phyloP scores from a whole-genome alignment of 2,113 vertebrate species.

The Motacilla alba region DNA sequence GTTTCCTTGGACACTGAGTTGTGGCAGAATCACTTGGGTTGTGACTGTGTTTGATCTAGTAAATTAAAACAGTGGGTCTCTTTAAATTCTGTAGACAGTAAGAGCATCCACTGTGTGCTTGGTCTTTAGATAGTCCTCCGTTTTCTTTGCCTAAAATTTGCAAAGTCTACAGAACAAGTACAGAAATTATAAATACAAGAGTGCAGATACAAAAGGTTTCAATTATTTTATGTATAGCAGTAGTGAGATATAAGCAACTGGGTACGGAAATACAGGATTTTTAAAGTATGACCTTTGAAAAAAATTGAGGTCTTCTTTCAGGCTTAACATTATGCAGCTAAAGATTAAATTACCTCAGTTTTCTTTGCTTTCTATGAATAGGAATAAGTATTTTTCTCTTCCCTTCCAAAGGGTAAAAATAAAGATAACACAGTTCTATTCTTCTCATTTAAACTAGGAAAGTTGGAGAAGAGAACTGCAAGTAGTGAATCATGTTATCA shows the following conservation, averaged over 20 bases:
- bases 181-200: not conserved
- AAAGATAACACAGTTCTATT: not conserved
- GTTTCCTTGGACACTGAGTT: not conserved
- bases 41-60: not conserved
- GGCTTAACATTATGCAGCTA: not conserved
- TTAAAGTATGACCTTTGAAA: not conserved
- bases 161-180: not conserved
- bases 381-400: slow-evolving; percentile 24
- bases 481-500: not conserved
- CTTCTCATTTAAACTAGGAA: not conserved
- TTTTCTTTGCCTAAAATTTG: not conserved
- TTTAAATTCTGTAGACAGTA: not conserved
- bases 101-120: not conserved
- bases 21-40: not conserved
- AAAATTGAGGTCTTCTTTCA: not conserved
- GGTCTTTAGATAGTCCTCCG: not conserved
- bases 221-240: not conserved
- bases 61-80: not conserved
- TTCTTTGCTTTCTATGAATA: not conserved
- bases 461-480: not conserved
- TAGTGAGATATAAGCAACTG: not conserved
- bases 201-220: not conserved
- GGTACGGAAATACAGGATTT: not conserved
- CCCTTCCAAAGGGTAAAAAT: not conserved
- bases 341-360: not conserved